Conservation (phyloP, 2,888 invertebrate genomes). For the Cerastis rubricosa region DNA sequence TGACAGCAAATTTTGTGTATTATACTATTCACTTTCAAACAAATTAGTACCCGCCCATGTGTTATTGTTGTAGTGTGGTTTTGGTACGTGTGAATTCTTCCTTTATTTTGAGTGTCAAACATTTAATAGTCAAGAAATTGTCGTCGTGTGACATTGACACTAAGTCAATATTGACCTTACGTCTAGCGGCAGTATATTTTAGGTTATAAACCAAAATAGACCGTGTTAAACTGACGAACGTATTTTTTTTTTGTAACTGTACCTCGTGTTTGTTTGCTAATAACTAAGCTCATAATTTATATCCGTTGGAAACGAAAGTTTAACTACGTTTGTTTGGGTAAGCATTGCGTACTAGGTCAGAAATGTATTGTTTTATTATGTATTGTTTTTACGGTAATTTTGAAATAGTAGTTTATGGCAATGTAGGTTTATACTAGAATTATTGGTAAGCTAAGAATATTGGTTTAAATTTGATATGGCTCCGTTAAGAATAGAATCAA, state of each 20-base stretch:
- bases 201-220: background rate
- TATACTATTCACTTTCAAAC: background rate
- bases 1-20: background rate
- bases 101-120: background rate
- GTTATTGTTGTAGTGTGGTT: background rate
- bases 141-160: background rate
- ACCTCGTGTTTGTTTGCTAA: constrained; percentile 16
- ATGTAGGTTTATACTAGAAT: background rate
- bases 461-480: background rate
- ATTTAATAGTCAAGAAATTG: background rate
- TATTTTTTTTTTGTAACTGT: background rate
- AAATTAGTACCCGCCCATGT: background rate
- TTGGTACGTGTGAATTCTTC: background rate
- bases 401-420: background rate
- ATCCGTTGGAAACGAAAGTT: background rate
- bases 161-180: background rate
- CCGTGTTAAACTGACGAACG: background rate
- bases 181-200: background rate
- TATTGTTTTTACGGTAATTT: background rate
- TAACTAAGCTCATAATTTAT: constrained; percentile 14
- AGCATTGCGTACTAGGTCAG: background rate
- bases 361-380: background rate
- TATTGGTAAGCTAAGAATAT: background rate
- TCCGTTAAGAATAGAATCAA: background rate
- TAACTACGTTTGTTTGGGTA: constrained; percentile 1